Percentiles rank a stretch among this genome's conserved stretches.
phyloP scores from a whole-genome alignment of 1,140 invertebrate species.

The Caenorhabditis inopinata region DNA sequence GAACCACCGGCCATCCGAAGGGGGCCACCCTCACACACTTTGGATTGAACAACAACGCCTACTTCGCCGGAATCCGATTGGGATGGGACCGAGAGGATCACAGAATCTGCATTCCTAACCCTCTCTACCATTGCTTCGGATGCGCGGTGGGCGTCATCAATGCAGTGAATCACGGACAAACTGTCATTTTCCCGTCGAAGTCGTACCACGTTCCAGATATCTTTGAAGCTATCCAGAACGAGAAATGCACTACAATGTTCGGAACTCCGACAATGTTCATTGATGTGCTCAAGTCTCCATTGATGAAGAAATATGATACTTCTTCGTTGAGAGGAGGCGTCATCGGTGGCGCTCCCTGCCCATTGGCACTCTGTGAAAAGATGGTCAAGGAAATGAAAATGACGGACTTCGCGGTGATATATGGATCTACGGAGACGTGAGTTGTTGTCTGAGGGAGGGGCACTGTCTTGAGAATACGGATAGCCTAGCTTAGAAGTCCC shows the following conservation, averaged over 20 bases:
- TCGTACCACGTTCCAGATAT: constrained; percentile 74
- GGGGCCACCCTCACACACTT: constrained; percentile 80
- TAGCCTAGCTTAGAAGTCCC: too few relatives aligned
- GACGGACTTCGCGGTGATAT: constrained; percentile 66
- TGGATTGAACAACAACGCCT: constrained; percentile 82
- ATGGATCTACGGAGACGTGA: constrained; percentile 81
- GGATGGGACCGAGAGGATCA: constrained; percentile 52
- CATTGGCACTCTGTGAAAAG: constrained; percentile 71
- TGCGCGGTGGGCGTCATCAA: constrained; percentile 74
- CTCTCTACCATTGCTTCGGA: constrained; percentile 87
- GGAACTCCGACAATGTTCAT: constrained; percentile 96
- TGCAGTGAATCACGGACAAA: constrained; percentile 73
- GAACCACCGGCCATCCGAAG: constrained; percentile 83
- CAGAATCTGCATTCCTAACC: constrained; percentile 77
- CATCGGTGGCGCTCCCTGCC: constrained; percentile 76
- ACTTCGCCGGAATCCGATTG: constrained; percentile 68
- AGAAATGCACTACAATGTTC: constrained; percentile 78
- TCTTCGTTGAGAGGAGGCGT: constrained; percentile 63
- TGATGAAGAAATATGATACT: constrained; percentile 45
- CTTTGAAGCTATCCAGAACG: constrained; percentile 73
- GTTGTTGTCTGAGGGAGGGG: background rate
- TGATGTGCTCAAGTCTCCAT: constrained; percentile 72
- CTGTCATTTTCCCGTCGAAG: constrained; percentile 74
- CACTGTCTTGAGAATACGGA: too few relatives aligned
- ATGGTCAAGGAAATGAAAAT: constrained; percentile 44